phyloP scores from a whole-genome alignment of 2,797 vertebrate genomes.

The Trichosurus vulpecula region DNA sequence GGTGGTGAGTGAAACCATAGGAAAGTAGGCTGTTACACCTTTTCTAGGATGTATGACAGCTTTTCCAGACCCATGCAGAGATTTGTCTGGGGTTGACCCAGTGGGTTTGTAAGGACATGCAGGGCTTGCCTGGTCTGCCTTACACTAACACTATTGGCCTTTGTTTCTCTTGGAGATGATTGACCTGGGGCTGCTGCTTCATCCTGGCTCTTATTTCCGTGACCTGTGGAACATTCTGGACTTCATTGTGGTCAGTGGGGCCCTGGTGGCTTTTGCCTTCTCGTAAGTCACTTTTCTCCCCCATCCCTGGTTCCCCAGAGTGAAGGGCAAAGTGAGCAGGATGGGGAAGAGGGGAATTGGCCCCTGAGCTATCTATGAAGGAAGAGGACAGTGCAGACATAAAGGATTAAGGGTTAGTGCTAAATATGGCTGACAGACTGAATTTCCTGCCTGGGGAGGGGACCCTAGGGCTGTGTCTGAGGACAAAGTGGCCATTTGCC shows the following conservation, averaged over 20 bases:
- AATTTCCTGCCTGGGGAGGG: not conserved
- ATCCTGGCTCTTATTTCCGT: conserved; percentile 96
- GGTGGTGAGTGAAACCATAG: not conserved
- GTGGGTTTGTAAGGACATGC: not conserved
- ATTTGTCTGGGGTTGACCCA: not conserved
- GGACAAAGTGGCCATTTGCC: not conserved
- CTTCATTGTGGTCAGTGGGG: conserved; percentile 99
- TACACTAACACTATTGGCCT: not conserved
- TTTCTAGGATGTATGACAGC: not conserved
- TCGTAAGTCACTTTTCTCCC: conserved; percentile 90
- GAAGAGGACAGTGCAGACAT: not conserved
- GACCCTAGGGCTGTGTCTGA: not conserved
- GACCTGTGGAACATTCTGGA: conserved; percentile 99
- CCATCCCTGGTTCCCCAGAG: not conserved
- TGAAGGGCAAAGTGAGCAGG: accelerated
- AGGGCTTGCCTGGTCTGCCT: not conserved
- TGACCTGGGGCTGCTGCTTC: conserved; percentile 94
- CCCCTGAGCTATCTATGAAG: not conserved
- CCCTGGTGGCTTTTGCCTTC: conserved; percentile 98
- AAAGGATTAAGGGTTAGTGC: not conserved
- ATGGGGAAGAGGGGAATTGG: not conserved
- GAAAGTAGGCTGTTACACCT: not conserved
- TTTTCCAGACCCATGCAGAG: not conserved
- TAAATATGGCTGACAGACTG: not conserved
- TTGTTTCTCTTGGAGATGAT: conserved; percentile 89